Evolutionary conservation across 2,888 invertebrate species (phyloP), one percentile per base, ranked within the genome.

Genomic region (Melipona beecheii): DNA sequence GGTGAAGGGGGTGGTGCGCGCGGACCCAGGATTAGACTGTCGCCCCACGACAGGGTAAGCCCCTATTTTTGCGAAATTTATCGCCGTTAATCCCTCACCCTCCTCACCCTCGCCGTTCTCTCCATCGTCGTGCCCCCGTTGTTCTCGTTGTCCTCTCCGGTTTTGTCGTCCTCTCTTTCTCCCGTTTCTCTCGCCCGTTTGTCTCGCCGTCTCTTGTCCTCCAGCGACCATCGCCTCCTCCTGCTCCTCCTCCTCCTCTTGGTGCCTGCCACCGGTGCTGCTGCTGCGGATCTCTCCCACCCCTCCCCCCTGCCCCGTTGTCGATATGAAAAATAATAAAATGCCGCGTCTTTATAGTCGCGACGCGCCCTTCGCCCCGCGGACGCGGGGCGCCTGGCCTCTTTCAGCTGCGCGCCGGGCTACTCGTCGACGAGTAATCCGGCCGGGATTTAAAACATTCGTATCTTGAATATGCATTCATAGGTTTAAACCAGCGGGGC

Each of bases 21-120:
- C 91, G 89, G 88, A 90, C 89, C 92, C 89, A 87, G 94, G 94
- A 94, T 94, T 94, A 94, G 93, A 93, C 93, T 93, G 92, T 94
- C 94, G 94, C 91, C 91, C 92, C 91, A 92, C 92, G 94, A 94
- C 94, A 94, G 93, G 87, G 94, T 94, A 94, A 94, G 94, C 94
- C 93, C 93, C 94, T 92, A 94, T 94, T 94, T 94, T 94, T 94
- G 93, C 91, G 93, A 94, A 94, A 94, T 94, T 94, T 94, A 94
- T 94, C 94, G 94, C 93, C 92, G 93, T 94, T 94, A 94, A 94
- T 94, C 94, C 94, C 90, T 93, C 93, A 92, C 91, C 90, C 91
- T 83, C 87, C 88, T 83, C 89, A 87, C 85, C 89, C 88, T 87
- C 70, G 21, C 50, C 52, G 50, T 75, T 75, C 78, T 75, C 76